Evolutionary conservation across 2,113 vertebrate species (phyloP).

Genomic region (Trogon melanurus): DNA sequence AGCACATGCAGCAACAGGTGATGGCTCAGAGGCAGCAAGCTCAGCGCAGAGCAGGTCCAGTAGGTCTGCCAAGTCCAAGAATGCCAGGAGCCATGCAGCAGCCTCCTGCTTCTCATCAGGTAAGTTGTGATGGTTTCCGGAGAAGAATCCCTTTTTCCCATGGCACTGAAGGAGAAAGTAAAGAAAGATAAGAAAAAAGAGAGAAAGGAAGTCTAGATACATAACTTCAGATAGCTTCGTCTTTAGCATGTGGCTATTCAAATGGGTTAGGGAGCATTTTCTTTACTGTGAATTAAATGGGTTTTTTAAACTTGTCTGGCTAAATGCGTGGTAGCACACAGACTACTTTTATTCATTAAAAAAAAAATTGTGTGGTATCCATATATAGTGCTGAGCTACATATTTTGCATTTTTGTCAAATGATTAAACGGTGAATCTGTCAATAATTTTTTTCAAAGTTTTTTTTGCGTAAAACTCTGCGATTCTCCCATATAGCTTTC

Average conservation of each 20-base stretch:
- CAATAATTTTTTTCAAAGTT: background rate
- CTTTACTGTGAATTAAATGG: background rate
- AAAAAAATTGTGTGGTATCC: background rate
- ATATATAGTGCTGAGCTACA: background rate
- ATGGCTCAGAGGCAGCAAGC: constrained; percentile 84
- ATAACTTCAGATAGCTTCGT: background rate
- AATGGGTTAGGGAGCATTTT: background rate
- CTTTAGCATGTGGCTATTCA: background rate
- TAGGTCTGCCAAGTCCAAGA: constrained; percentile 74
- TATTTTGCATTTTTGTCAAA: background rate
- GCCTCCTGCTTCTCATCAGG: constrained; percentile 74
- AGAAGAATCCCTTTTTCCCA: background rate
- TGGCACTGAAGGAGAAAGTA: background rate
- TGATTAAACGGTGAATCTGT: background rate
- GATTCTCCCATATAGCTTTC: background rate
- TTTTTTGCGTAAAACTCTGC: background rate
- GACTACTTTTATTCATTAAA: background rate
- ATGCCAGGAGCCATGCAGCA: constrained; percentile 78
- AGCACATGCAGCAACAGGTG: constrained; percentile 87
- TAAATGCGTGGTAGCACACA: background rate
- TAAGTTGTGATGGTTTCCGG: constrained; percentile 36
- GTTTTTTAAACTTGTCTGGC: background rate
- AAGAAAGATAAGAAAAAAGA: background rate
- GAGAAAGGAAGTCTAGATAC: background rate
- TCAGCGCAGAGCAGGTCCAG: constrained; percentile 73